Evolutionary conservation across 2,113 vertebrate genomes (phyloP).

Genomic region (Syngnathus typhle): DNA sequence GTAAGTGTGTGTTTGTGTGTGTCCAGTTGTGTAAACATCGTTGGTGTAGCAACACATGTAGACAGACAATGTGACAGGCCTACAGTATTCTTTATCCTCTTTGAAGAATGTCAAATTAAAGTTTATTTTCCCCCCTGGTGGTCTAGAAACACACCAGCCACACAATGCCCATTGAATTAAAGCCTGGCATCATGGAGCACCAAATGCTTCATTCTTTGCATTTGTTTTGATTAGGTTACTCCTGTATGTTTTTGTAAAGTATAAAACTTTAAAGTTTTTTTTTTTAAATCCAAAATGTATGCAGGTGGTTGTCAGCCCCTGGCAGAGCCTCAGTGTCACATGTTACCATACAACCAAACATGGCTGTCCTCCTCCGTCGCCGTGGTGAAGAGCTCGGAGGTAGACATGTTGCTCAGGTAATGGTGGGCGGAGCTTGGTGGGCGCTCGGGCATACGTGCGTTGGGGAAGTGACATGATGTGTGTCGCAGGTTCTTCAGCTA

Average conservation of each 20-base stretch:
- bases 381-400: slow-evolving; percentile 79
- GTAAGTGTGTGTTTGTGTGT: slow-evolving; percentile 22
- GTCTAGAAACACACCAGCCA: neutral
- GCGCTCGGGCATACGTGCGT: neutral
- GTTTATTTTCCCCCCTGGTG: neutral
- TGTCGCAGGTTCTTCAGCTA: slow-evolving; percentile 85
- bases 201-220: no score
- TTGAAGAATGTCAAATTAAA: neutral
- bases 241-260: no score
- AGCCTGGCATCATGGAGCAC: neutral
- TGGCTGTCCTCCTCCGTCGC: slow-evolving; percentile 71
- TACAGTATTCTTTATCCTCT: neutral
- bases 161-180: neutral
- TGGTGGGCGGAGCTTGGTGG: neutral
- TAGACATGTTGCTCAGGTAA: slow-evolving; percentile 84
- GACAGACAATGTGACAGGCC: neutral
- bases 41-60: neutral
- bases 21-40: neutral
- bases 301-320: slow-evolving; percentile 78
- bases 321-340: slow-evolving; percentile 81
- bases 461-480: neutral
- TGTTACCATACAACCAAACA: slow-evolving; percentile 85
- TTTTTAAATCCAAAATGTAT: neutral
- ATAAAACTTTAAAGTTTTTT: no score
- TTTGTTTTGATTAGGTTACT: no score